A percentile compares a stretch with the other conserved stretches of the same genome.
phyloP scores from a whole-genome alignment of 2,113 vertebrate genomes.

The Ptyas mucosa region DNA sequence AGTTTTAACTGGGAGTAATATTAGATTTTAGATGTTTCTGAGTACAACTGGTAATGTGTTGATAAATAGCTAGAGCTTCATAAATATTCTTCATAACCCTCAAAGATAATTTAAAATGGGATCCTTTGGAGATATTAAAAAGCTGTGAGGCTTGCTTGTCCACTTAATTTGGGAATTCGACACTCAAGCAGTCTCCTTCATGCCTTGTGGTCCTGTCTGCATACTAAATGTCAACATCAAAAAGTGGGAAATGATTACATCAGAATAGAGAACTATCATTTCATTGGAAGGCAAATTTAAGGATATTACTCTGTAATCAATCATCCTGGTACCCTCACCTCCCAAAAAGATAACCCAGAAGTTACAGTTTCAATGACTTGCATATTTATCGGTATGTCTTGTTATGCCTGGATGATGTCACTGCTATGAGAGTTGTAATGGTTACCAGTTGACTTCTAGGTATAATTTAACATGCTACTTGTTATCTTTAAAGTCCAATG shows the following conservation, averaged over 20 bases:
- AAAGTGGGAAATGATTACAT: neutral
- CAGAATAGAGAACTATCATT: neutral
- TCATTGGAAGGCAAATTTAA: neutral
- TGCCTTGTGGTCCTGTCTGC: neutral
- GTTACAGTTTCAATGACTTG: neutral
- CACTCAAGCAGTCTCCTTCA: neutral
- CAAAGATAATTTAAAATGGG: neutral
- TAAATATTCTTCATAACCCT: neutral
- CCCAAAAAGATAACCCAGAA: neutral
- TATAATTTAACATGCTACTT: neutral
- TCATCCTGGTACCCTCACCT: neutral
- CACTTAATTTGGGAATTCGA: neutral
- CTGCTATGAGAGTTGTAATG: neutral
- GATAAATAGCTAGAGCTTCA: neutral
- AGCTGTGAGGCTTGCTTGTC: neutral
- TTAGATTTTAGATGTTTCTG: neutral
- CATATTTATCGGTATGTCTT: neutral
- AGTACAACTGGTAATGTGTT: neutral
- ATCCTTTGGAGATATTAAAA: neutral
- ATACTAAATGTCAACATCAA: neutral
- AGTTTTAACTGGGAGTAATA: neutral
- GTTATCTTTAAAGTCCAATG: neutral
- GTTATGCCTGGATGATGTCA: neutral
- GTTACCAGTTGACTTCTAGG: neutral
- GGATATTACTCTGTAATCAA: neutral